Conservation (phyloP, 1,140 invertebrate genomes). For the Panagrolaimus sp. region DNA sequence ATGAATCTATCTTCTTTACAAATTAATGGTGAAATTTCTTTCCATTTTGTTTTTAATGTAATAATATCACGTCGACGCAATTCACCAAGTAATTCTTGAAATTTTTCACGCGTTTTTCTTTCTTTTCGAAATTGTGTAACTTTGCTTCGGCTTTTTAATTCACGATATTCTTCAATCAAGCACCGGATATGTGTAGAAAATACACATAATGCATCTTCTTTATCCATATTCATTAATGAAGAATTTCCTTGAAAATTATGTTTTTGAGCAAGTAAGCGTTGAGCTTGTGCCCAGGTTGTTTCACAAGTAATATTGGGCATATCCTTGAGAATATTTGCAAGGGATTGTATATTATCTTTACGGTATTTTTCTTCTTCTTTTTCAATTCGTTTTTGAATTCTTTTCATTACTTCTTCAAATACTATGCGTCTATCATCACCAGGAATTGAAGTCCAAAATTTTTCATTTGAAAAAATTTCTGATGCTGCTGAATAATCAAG, state of each 20-base stretch:
- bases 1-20: not conserved
- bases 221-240: not conserved
- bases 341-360: not conserved
- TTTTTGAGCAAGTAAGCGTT: not conserved
- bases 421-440: not conserved
- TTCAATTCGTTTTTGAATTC: not conserved
- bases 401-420: not conserved
- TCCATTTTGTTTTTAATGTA: slow-evolving; percentile 3
- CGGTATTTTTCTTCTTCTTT: not conserved
- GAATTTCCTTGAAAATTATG: not conserved
- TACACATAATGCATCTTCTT: slow-evolving; percentile 4
- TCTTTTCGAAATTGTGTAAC: not conserved
- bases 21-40: slow-evolving; percentile 1
- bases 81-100: not conserved
- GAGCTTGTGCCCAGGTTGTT: not conserved
- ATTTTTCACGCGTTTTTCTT: not conserved
- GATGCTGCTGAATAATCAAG: not conserved
- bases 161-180: not conserved
- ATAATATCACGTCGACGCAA: not conserved
- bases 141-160: not conserved
- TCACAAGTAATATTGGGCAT: not conserved
- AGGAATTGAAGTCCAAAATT: not conserved
- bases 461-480: not conserved
- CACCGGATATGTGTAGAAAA: not conserved
- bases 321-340: not conserved